Evolutionary conservation across 2,113 vertebrate species (phyloP), one percentile per base, ranked within the genome.

Genomic region (Myrmecobius fasciatus): DNA sequence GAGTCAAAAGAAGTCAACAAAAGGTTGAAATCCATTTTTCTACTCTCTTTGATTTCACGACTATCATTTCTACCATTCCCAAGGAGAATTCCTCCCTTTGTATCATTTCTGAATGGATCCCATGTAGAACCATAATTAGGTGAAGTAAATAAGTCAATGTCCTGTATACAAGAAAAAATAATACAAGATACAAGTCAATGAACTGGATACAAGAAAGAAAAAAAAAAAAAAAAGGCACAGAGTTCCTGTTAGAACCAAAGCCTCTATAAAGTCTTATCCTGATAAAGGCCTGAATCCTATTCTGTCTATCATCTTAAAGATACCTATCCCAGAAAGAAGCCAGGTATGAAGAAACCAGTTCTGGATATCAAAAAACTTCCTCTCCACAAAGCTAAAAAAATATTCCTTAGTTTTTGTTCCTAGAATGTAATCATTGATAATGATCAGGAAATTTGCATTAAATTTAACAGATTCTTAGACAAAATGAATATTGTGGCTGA

Each of bases 51-150:
- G 46, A 31, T 46, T 90, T 88, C 93, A 36, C 93, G 67, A 52
- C 49, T 91, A 88, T 54, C 47, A 1, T 49, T 48, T 75, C 48
- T 75, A 36, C 31, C n/a, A 67, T 92, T 89, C 52, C 53, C 54
- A 93, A 88, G 25, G 52, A 93, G 46, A 95, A 93, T 7, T 47
- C 51, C 89, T 52, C 93, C 51, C 36, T 75, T 75, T 90, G 46
- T 14, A 89, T 48, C 28, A 36, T 1, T 56, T 14, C 51, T 67
- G 17, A 12, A 52, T 5, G 51, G n/a, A 36, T 83, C 4, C 0
- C 48, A 28, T 24, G 26, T n/a, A 60, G 53, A 83, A 22, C 8
- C 92, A 24, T 26, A 52, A 91, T 83, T 47, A 95, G 90, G 24
- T 28, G 48, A 60, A 49, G 24, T 11, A 89, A 93, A 9, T 28